Base-by-base conservation (phyloP, 2,888 invertebrate species). In the Hydraecia micacea region DNA sequence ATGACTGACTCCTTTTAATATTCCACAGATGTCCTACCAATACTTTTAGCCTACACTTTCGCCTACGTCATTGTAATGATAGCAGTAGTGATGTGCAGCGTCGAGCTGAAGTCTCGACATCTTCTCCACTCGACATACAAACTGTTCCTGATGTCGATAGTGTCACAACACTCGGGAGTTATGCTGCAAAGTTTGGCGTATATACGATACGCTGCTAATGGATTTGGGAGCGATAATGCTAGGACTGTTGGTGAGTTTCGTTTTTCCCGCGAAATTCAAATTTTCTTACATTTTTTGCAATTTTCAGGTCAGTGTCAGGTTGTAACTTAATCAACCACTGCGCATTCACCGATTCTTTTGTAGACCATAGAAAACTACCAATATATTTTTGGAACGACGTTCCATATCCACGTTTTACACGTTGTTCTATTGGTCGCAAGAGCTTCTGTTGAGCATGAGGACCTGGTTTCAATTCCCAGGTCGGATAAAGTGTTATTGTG, bases 91-190 rank as follows among this genome's bases (percentile, higher is more conserved):
- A 97, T 98, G 86, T 98, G 98, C 93, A 97, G 98, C 92, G 97
- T 98, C 58, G 98, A 98, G 91, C 94, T 99, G 11, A 98, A 98
- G 90, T 97, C 98, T 0, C 97, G 99, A 6, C 98, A 99, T 91
- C 95, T 99, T 0, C 97, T 99, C 62, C 99, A 99, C 93, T 97
- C 98, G 2, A 99, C 99, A 0, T 99, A 99, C 96, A 99, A 99
- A 92, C 94, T 99, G 90, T 99, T 98, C 92, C 97, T 98, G 60
- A 90, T 97, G 6, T 98, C 99, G 0, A 97, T 98, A 18, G 94
- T 97, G 52, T 95, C 98, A 42, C 98, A 99, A 92, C 97, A 98
- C 85, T 90, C 97, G 9, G 98, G 98, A 3, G 97, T 99, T 0
- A 92, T 98, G 66, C 93, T 98, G 49, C 97, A 98, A 86, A 97